Conservation (phyloP, 2,113 vertebrate genomes). For the Chaenogobius annularis region DNA sequence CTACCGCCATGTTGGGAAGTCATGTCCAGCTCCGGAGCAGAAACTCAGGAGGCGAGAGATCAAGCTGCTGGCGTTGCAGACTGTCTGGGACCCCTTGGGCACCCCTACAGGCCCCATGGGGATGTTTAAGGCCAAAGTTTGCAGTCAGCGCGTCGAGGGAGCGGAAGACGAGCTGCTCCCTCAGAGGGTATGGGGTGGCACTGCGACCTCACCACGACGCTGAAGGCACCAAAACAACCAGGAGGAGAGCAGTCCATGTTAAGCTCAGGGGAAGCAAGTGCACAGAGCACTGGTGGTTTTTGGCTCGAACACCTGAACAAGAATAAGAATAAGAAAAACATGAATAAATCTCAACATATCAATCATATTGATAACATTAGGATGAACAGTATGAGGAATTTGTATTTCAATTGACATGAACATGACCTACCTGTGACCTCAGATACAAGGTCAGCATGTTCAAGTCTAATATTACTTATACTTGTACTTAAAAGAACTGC, state of each 20-base stretch:
- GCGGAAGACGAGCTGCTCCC: conserved; percentile 48
- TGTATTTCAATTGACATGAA: too few relatives aligned
- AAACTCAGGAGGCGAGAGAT: conserved; percentile 28
- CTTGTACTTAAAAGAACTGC: too few relatives aligned
- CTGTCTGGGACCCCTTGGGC: conserved; percentile 43
- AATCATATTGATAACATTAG: too few relatives aligned
- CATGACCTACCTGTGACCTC: too few relatives aligned
- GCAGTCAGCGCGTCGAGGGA: conserved; percentile 62
- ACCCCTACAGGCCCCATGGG: conserved; percentile 46
- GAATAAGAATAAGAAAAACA: too few relatives aligned
- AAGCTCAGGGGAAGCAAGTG: conserved; percentile 71
- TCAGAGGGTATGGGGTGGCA: conserved; percentile 34
- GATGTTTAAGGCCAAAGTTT: conserved; percentile 65
- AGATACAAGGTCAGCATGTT: too few relatives aligned
- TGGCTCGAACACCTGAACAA: conserved; percentile 86
- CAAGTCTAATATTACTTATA: too few relatives aligned
- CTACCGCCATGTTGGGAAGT: conserved; percentile 58
- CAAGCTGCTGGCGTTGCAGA: conserved; percentile 34
- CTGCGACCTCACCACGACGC: conserved; percentile 83
- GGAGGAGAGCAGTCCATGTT: conserved; percentile 79
- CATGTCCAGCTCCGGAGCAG: conserved; percentile 25
- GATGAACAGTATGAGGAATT: too few relatives aligned
- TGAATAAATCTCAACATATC: too few relatives aligned
- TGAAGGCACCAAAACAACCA: conserved; percentile 87
- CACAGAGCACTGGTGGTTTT: conserved; percentile 83